Evolutionary conservation across 2,113 vertebrate genomes (phyloP), one percentile per base, ranked within the genome.

Genomic region (Limnothrissa miodon): DNA sequence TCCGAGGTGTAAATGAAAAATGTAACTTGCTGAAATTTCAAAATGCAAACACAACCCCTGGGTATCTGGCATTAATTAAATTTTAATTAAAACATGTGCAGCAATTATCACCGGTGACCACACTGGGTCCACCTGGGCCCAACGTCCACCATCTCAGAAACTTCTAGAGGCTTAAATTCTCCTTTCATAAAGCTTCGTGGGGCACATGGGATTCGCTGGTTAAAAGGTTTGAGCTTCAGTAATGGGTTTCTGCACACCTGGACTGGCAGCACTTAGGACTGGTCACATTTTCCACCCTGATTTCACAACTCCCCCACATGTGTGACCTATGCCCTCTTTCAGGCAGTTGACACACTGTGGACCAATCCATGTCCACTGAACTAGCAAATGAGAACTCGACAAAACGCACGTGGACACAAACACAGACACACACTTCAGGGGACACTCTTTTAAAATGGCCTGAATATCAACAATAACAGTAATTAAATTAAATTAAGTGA

Each of bases 281-380:
- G 66, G 66, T 74, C 66, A 74, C 66, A 74, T 74, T 74, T 74
- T 74, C 66, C 66, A 74, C 66, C 33, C 29, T 74, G 66, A 74
- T 74, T 74, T 74, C 66, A 74, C 13, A 15, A 33, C 66, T 74
- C 10, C 66, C 29, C 66, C 5, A 74, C 25, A 39, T 17, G 36
- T 74, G 66, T 74, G 66, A 74, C 66, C 66, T 17, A 33, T 74
- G 66, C 10, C 66, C 66, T 74, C 66, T 74, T 33, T 13, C 5
- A 5, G 19, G 25, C 66, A 74, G 29, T 74, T 36, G 36, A 33
- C 66, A 36, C 29, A 74, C 25, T 13, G 2, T 13, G 66, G 11
- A 74, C 66, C 33, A 36, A 15, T 70, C 62, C n/a, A 36, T 11
- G 25, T 33, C 62, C 33, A 15, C 33, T 11, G 25, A 33, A 36